Percentiles rank a stretch among this genome's conserved stretches.
Conservation (phyloP, 2,113 vertebrate species). For the Lichenostomus cassidix region DNA sequence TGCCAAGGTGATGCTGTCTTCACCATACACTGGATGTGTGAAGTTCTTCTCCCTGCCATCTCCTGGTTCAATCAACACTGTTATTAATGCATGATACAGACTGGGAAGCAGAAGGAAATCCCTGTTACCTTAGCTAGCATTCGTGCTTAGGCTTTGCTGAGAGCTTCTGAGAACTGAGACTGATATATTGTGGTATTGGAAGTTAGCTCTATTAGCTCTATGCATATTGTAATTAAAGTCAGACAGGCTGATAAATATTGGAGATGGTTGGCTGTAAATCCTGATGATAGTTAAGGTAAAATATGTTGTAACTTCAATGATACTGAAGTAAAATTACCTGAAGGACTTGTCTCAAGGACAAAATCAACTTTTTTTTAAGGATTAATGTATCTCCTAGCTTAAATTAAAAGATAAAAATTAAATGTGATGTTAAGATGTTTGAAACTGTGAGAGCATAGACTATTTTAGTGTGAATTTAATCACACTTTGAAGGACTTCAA, state of each 20-base stretch:
- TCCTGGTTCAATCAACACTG: not conserved
- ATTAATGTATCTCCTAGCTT: not conserved
- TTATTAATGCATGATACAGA: not conserved
- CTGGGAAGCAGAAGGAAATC: not conserved
- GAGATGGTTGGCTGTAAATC: conserved; percentile 24
- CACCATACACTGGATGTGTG: rapidly evolving
- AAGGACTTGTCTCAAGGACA: conserved; percentile 27
- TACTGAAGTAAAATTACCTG: not conserved
- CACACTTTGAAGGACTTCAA: not conserved
- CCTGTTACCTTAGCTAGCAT: not conserved
- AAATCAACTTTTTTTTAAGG: not conserved
- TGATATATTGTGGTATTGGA: not conserved
- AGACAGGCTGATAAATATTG: conserved; percentile 47
- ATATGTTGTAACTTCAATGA: not conserved
- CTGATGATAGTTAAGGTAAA: not conserved
- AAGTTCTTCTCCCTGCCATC: not conserved
- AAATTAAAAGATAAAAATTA: conserved; percentile 33
- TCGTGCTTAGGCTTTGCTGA: not conserved
- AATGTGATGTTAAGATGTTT: not conserved
- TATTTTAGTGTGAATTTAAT: not conserved
- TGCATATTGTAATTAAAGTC: conserved; percentile 16
- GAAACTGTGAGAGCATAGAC: not conserved
- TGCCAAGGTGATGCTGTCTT: not conserved
- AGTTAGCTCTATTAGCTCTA: not conserved
- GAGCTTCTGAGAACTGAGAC: not conserved